These are phyloP conservation scores for Thereva unica DNA, from an alignment of 2,888 invertebrate species.

Conservation along the genomic window DNA sequence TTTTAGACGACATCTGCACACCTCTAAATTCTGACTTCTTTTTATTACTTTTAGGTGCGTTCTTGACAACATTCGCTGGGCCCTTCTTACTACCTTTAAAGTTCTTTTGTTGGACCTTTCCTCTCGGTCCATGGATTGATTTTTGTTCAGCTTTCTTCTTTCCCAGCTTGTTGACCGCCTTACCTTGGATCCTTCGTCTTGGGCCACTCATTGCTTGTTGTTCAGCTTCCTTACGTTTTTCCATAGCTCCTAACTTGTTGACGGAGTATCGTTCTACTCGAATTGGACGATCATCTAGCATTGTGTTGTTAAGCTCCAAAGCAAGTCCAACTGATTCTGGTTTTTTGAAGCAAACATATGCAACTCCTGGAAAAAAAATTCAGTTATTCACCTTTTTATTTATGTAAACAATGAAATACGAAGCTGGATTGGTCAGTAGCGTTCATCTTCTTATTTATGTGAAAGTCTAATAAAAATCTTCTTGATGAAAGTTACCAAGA, in stretches of 20 bases:
- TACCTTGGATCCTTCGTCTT: constrained; percentile 15
- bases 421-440: not conserved
- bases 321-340: constrained; percentile 54
- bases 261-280: constrained; percentile 52
- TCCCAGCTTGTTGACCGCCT: not conserved
- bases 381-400: not conserved
- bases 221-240: constrained; percentile 45
- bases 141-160: not conserved
- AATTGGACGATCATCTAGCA: constrained; percentile 55
- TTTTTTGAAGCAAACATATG: constrained; percentile 54
- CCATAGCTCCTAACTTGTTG: constrained; percentile 51
- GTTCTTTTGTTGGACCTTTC: not conserved
- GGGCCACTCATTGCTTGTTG: constrained; percentile 32
- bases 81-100: not conserved
- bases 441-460: not conserved
- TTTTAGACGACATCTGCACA: constrained; percentile 49
- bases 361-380: constrained; percentile 47
- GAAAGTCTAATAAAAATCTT: too few relatives aligned
- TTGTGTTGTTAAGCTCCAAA: constrained; percentile 53
- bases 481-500: too few relatives aligned
- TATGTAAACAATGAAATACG: not conserved
- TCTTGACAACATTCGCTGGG: not conserved
- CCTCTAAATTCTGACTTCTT: constrained; percentile 54
- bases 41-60: constrained; percentile 39
- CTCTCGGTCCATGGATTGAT: not conserved